These are phyloP conservation scores for Drosophila ogumai DNA, from an alignment of 1,140 invertebrate species.

Conservation along the genomic window DNA sequence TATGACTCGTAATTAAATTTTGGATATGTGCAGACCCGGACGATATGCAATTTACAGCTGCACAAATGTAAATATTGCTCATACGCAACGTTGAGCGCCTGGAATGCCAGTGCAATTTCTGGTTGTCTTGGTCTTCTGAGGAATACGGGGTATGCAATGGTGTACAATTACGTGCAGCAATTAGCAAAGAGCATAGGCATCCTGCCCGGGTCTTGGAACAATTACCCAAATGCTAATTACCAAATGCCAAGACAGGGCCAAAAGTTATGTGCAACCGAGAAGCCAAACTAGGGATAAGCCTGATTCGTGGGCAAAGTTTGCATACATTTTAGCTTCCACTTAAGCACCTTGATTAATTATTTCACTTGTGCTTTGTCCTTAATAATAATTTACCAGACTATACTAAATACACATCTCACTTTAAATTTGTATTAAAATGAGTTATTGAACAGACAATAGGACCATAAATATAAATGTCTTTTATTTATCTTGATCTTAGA, in stretches of 20 bases:
- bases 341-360: conserved; percentile 2
- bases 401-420: neutral
- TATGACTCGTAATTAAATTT: conserved; percentile 74
- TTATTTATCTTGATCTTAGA: neutral
- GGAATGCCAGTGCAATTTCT: conserved; percentile 30
- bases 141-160: conserved; percentile 3
- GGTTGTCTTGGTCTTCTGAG: neutral
- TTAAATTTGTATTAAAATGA: neutral
- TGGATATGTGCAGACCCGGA: conserved; percentile 28
- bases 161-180: conserved; percentile 30
- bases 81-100: conserved; percentile 66
- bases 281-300: conserved; percentile 1
- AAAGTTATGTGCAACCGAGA: conserved; percentile 22
- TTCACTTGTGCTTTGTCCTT: neutral
- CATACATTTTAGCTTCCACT: neutral
- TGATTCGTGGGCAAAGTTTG: conserved; percentile 6
- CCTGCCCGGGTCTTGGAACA: neutral
- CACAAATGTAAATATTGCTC: conserved; percentile 67
- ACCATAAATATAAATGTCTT: neutral
- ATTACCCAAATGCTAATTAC: conserved; percentile 50
- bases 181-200: conserved; percentile 16
- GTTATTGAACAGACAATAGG: neutral
- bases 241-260: conserved; percentile 19
- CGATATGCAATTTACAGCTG: conserved; percentile 72
- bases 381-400: neutral